These are phyloP conservation scores for Patiria miniata DNA, from an alignment of 35 echinoderm and acorn worm genomes.

Conservation along the genomic window DNA sequence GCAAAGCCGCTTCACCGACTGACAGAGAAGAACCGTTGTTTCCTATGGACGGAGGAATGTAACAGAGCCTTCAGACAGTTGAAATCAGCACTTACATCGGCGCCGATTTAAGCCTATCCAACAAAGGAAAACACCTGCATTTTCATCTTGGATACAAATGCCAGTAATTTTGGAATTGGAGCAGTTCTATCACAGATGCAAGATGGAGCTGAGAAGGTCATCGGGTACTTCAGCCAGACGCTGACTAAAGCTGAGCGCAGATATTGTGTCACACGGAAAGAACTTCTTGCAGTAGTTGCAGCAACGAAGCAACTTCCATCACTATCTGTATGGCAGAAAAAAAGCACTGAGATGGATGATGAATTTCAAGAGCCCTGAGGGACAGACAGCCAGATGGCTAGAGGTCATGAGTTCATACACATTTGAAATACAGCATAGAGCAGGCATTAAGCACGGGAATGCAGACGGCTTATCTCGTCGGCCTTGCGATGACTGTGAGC, in stretches of 20 bases:
- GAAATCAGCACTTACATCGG: conserved; percentile 26
- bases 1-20: conserved; percentile 38
- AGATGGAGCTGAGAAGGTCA: conserved; percentile 53
- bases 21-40: conserved; percentile 42
- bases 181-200: conserved; percentile 65
- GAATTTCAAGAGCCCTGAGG: conserved; percentile 69
- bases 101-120: conserved; percentile 57
- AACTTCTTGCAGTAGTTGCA: conserved; percentile 61
- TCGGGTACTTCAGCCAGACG: conserved; percentile 52
- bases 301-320: conserved; percentile 61
- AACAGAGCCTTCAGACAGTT: conserved; percentile 36
- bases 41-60: conserved; percentile 32
- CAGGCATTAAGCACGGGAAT: conserved; percentile 48
- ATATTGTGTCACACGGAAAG: conserved; percentile 77
- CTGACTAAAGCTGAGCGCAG: conserved; percentile 53
- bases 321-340: conserved; percentile 60
- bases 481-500: conserved; percentile 39
- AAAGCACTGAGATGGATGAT: conserved; percentile 58
- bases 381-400: conserved; percentile 70
- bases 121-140: not conserved
- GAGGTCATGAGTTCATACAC: conserved; percentile 57
- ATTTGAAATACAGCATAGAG: conserved; percentile 51
- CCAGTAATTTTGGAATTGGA: conserved; percentile 55
- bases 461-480: conserved; percentile 64
- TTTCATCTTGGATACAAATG: conserved; percentile 68